Conservation (phyloP, 2,888 invertebrate species). For the Cerastis leucographa region DNA sequence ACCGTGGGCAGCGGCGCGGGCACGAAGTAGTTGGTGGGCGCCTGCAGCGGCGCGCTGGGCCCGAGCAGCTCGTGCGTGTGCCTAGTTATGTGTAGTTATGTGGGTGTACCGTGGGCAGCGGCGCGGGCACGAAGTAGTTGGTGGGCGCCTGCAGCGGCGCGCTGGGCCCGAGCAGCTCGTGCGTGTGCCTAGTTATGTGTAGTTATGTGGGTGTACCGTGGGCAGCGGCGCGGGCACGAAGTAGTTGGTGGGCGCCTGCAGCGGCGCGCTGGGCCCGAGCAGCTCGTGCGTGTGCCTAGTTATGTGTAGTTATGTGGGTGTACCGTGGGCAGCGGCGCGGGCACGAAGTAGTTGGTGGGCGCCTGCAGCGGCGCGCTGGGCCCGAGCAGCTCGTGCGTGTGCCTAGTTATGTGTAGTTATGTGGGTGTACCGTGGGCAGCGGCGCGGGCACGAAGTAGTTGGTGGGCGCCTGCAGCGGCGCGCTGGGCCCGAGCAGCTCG, state of each 20-base stretch:
- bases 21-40: constrained; percentile 72
- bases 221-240: constrained; percentile 70
- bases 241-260: constrained; percentile 70
- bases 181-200: too few relatives aligned
- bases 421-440: constrained; percentile 45
- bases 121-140: constrained; percentile 74
- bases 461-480: constrained; percentile 79
- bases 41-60: constrained; percentile 83
- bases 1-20: constrained; percentile 63
- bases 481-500: constrained; percentile 77
- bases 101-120: constrained; percentile 51
- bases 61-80: too few relatives aligned
- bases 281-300: too few relatives aligned
- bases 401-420: too few relatives aligned
- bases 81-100: too few relatives aligned
- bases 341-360: constrained; percentile 73
- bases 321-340: constrained; percentile 60
- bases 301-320: too few relatives aligned
- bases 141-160: constrained; percentile 81
- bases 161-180: constrained; percentile 75
- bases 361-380: constrained; percentile 82
- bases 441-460: constrained; percentile 74
- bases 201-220: constrained; percentile 36
- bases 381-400: too few relatives aligned
- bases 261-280: constrained; percentile 83